Conservation (phyloP, 2,888 invertebrate species). For the Melieria crassipennis region DNA sequence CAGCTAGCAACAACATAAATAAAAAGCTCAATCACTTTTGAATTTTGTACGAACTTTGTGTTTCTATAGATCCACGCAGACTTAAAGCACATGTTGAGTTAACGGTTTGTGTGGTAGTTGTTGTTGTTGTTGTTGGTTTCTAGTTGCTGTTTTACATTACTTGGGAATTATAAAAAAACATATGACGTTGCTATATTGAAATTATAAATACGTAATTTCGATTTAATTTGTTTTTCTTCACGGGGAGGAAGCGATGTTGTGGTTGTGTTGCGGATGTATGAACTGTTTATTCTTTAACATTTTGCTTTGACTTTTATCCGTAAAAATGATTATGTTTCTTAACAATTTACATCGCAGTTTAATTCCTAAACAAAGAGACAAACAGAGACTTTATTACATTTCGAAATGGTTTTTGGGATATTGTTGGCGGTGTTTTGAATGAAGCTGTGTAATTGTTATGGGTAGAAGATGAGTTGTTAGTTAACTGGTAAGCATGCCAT, state of each 20-base stretch:
- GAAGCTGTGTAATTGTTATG: no score
- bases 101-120: not conserved
- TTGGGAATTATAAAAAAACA: conserved; percentile 59
- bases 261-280: conserved; percentile 21
- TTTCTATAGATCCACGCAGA: not conserved
- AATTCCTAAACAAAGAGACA: conserved; percentile 57
- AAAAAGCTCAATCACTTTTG: not conserved
- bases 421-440: not conserved
- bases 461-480: no score
- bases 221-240: conserved; percentile 14
- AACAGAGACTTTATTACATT: conserved; percentile 9
- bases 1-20: no score
- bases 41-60: not conserved
- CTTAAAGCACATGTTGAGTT: no score
- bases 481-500: no score
- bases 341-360: conserved; percentile 63
- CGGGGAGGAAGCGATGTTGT: conserved; percentile 13
- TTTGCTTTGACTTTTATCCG: conserved; percentile 40
- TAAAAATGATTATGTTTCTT: conserved; percentile 49
- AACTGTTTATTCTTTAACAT: conserved; percentile 34
- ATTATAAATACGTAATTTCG: conserved; percentile 39
- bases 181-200: conserved; percentile 38
- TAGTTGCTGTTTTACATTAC: conserved; percentile 52
- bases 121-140: conserved; percentile 47
- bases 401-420: conserved; percentile 2